phyloP scores from a whole-genome alignment of 2,888 invertebrate genomes.

The Eilema griseolum region DNA sequence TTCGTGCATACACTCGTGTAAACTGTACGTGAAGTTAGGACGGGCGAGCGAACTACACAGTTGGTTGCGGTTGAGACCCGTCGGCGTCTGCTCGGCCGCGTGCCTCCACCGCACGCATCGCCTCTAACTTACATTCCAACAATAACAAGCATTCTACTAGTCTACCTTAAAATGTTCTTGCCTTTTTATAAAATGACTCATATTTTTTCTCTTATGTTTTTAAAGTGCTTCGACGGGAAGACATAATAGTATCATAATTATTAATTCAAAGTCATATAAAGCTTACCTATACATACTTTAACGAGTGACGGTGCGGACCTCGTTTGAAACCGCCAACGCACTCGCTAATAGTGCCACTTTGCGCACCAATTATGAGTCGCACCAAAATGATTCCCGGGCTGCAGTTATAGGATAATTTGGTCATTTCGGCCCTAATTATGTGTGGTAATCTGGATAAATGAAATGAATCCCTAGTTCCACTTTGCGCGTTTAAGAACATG shows the following conservation, averaged over 20 bases:
- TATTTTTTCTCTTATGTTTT: neutral
- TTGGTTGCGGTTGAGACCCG: slow-evolving; percentile 7
- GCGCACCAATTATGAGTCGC: neutral
- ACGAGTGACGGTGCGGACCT: neutral
- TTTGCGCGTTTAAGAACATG: too few species aligned
- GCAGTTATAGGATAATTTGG: neutral
- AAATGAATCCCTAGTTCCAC: too few species aligned
- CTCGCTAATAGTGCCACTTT: neutral
- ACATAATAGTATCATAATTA: neutral
- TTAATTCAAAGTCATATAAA: neutral
- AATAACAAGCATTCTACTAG: neutral
- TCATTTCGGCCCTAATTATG: too few species aligned
- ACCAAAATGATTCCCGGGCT: neutral
- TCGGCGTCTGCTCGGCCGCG: neutral
- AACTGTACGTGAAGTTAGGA: slow-evolving; percentile 1
- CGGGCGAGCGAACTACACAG: neutral
- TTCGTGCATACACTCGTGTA: neutral
- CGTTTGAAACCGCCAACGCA: too few species aligned
- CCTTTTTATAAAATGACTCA: neutral
- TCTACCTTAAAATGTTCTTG: neutral
- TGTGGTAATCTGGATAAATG: too few species aligned
- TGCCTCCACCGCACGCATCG: too few species aligned
- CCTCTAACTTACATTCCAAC: neutral
- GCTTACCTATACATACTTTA: too few species aligned
- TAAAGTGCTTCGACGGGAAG: neutral